phyloP scores from a whole-genome alignment of 2,888 invertebrate species.

The Tricholauxania praeusta region DNA sequence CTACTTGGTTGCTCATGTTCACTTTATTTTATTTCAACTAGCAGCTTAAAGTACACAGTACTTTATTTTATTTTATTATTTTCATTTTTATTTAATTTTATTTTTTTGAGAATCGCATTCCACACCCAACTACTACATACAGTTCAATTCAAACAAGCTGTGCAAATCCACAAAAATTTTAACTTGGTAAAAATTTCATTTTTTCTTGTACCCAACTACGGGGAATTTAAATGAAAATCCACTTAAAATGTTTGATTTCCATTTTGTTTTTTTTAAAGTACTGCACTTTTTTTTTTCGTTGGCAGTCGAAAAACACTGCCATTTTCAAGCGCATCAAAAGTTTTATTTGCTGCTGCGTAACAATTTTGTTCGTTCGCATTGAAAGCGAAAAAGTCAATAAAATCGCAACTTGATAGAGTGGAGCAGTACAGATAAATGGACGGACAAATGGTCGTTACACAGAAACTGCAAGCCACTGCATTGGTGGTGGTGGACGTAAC shows the following conservation, averaged over 20 bases:
- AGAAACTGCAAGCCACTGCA: too few relatives aligned
- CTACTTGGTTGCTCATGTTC: slow-evolving; percentile 28
- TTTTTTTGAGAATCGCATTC: too few relatives aligned
- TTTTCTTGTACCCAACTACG: slow-evolving; percentile 2
- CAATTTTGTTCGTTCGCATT: slow-evolving; percentile 21
- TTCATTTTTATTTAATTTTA: too few relatives aligned
- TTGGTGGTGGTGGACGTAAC: too few relatives aligned
- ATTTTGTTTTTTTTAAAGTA: slow-evolving; percentile 11
- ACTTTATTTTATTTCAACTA: slow-evolving; percentile 35
- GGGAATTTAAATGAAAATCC: slow-evolving; percentile 44
- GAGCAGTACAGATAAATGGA: too few relatives aligned
- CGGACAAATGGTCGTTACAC: too few relatives aligned
- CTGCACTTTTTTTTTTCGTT: not conserved
- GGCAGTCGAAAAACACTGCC: not conserved
- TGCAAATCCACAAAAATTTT: slow-evolving; percentile 12
- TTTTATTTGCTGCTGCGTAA: slow-evolving; percentile 23
- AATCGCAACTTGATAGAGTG: too few relatives aligned
- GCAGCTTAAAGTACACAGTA: slow-evolving; percentile 26
- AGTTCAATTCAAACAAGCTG: too few relatives aligned
- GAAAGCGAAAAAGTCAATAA: slow-evolving; percentile 30
- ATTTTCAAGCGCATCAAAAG: slow-evolving; percentile 21
- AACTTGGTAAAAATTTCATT: not conserved
- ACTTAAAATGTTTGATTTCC: slow-evolving; percentile 37
- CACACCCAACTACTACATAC: not conserved
- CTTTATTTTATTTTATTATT: too few relatives aligned